Conservation (phyloP, 2,797 vertebrate species). For the Peromyscus aztecus region DNA sequence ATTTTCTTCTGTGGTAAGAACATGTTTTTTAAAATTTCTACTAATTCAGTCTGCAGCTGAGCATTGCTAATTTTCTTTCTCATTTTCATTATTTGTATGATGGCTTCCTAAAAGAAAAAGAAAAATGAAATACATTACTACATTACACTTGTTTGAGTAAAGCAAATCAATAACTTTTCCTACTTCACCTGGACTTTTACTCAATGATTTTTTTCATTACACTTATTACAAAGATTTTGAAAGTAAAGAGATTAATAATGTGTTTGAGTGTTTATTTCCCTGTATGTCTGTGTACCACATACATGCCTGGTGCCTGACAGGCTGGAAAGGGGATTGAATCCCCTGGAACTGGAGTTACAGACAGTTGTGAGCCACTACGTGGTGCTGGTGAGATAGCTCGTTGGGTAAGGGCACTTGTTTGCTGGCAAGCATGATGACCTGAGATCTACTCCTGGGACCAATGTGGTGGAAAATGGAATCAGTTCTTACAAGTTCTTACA, state of each 20-base stretch:
- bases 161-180: slow-evolving; percentile 39
- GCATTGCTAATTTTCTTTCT: slow-evolving; percentile 99
- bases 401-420: background rate
- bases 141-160: slow-evolving; percentile 50
- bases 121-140: slow-evolving; percentile 63
- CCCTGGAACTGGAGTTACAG: background rate
- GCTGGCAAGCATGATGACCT: background rate
- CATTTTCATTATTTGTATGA: slow-evolving; percentile 99
- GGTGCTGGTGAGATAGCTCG: background rate
- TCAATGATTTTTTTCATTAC: slow-evolving; percentile 10
- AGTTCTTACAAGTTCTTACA: background rate
- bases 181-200: slow-evolving; percentile 25
- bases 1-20: slow-evolving; percentile 99
- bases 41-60: slow-evolving; percentile 99
- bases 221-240: background rate
- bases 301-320: background rate
- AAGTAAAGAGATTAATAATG: background rate
- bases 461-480: background rate
- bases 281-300: background rate
- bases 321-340: background rate
- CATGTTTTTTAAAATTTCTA: slow-evolving; percentile 99
- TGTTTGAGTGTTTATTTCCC: background rate
- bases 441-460: background rate
- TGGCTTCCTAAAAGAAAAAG: slow-evolving; percentile 94
- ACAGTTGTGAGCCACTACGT: background rate